Evolutionary conservation across 2,797 vertebrate species (phyloP).

Genomic region (Lacerta bilineata): DNA sequence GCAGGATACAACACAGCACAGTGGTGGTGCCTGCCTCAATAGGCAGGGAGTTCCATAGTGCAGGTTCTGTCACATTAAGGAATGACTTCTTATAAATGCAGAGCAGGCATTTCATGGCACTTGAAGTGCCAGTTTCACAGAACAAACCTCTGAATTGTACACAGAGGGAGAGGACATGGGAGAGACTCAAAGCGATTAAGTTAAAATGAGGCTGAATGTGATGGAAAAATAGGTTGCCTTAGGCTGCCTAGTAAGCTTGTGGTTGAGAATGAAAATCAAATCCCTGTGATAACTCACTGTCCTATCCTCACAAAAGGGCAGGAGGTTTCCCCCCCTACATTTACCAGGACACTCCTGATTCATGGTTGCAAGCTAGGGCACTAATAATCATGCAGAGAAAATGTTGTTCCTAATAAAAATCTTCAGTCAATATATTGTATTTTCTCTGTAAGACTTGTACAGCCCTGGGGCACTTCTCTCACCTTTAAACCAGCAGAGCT

Average conservation of each 20-base stretch:
- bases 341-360: slow-evolving; percentile 5
- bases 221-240: not conserved
- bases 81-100: too few species aligned
- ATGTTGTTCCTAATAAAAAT: slow-evolving; percentile 22
- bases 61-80: too few species aligned
- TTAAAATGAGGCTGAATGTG: not conserved
- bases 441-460: slow-evolving; percentile 2
- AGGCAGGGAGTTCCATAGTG: too few species aligned
- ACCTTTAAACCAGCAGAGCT: slow-evolving; percentile 13
- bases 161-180: not conserved
- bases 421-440: slow-evolving; percentile 36
- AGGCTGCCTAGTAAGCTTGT: not conserved
- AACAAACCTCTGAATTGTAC: too few species aligned
- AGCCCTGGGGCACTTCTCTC: not conserved
- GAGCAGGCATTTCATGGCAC: too few species aligned
- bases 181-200: not conserved
- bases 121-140: too few species aligned
- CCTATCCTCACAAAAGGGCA: not conserved
- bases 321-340: not conserved
- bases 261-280: not conserved
- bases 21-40: too few species aligned
- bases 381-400: not conserved
- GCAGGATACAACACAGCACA: too few species aligned
- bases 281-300: not conserved
- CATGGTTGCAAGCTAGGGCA: not conserved